These are phyloP conservation scores for Streptopelia turtur DNA, from an alignment of 2,797 vertebrate species.

Conservation along the genomic window DNA sequence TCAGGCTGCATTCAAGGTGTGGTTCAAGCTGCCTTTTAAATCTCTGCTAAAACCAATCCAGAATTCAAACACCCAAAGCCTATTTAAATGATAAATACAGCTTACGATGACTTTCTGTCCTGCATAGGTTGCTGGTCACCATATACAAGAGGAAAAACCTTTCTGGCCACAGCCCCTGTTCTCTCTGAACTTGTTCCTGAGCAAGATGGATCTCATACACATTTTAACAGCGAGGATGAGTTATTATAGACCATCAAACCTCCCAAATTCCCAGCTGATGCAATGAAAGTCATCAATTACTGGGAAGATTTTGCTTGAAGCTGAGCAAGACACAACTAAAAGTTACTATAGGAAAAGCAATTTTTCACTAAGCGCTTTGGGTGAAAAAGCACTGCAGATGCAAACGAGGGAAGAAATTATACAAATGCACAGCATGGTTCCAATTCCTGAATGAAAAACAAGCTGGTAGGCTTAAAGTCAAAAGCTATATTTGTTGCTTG, in stretches of 20 bases:
- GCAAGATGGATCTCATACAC: background rate
- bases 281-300: background rate
- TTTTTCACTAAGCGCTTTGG: background rate
- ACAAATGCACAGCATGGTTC: constrained; percentile 7
- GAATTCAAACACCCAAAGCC: background rate
- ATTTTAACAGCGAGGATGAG: background rate
- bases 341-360: background rate
- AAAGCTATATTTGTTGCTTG: constrained; percentile 5
- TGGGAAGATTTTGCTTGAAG: background rate
- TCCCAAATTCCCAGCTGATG: background rate
- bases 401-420: background rate
- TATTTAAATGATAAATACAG: background rate
- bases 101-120: background rate
- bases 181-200: background rate
- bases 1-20: background rate
- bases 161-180: background rate
- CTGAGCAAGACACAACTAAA: background rate
- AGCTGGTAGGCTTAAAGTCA: constrained; percentile 15
- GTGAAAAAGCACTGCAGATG: background rate
- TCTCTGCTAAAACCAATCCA: background rate
- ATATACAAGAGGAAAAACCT: background rate
- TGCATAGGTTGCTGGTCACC: background rate
- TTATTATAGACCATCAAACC: background rate
- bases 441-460: constrained; percentile 15
- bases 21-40: background rate